Base-by-base conservation (phyloP, 2,888 invertebrate genomes). In the Apodemia duryi region DNA sequence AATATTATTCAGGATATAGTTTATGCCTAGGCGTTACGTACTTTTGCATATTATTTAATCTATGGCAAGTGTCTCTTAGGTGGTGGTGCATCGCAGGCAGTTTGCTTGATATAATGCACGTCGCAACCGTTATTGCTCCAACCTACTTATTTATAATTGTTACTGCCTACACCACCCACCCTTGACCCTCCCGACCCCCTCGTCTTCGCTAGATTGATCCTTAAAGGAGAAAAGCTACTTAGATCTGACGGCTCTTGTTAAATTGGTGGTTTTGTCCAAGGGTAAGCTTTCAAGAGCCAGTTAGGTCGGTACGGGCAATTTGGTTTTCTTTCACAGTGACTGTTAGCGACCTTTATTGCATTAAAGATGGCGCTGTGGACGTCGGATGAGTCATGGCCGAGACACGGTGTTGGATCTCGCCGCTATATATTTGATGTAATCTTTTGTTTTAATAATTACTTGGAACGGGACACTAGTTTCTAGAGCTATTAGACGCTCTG, bases 141-240 rank as follows among this genome's bases (percentile, higher is more conserved):
- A 88, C 90, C 88, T 88, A 90, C 89, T 89, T 89, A 85, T 81
- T 89, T 88, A 88, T 89, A 89, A 90, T 90, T 89, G 90, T 89
- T 86, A 80, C 82, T 77, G 77, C 78, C 78, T 75, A 74, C 74
- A 71, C 86, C 86, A 81, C 72, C 72, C 61, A 69, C 74, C 65
- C 62, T 67, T 73, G 86, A 78, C 68, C 85, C 75, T 66, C 75
- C 67, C 69, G 65, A 75, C 74, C 69, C 74, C 65, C 72, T 64
- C 63, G 49, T 57, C 67, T 69, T 67, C 62, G 65, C 69, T 68
- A 68, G 72, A 66, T 66, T 65, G 66, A 64, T 67, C 63, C 43
- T 38, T 43, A 7, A 7, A 38, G 65, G 65, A 46, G 54, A 63
- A 62, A 43, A 60, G 63, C 69, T 70, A 72, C 67, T 66, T 71